phyloP scores from a whole-genome alignment of 2,888 invertebrate genomes.

The Esperia sulphurella region DNA sequence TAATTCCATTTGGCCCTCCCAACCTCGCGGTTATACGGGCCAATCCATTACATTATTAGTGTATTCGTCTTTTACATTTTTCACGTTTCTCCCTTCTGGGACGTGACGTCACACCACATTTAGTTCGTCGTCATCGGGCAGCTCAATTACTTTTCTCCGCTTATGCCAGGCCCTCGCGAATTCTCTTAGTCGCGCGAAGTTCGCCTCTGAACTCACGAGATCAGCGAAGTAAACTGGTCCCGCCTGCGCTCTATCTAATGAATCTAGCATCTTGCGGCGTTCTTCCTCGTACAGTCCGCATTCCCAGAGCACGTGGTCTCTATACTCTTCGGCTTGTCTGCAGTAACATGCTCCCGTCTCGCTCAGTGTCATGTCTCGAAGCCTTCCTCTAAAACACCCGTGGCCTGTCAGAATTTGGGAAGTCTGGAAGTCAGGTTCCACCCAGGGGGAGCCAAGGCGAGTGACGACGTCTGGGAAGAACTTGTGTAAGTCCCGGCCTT shows the following conservation, averaged over 20 bases:
- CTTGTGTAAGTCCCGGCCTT: not conserved
- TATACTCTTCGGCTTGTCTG: not conserved
- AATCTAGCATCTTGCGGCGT: not conserved
- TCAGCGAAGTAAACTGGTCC: too few relatives aligned
- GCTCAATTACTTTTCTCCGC: too few relatives aligned
- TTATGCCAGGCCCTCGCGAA: not conserved
- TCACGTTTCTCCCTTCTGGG: slow-evolving; percentile 3
- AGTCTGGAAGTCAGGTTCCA: not conserved
- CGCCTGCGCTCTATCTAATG: not conserved
- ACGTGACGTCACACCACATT: not conserved
- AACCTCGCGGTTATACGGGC: too few relatives aligned
- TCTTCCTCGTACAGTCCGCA: not conserved
- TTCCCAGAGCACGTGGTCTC: slow-evolving; percentile 5
- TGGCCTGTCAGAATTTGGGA: slow-evolving; percentile 7
- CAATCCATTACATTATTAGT: too few relatives aligned
- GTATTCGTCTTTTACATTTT: not conserved
- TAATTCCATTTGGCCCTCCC: too few relatives aligned
- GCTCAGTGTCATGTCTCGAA: slow-evolving; percentile 3
- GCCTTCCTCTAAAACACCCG: slow-evolving; percentile 4
- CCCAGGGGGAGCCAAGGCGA: not conserved
- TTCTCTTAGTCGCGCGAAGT: not conserved
- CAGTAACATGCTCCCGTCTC: slow-evolving; percentile 4
- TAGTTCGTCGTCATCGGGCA: not conserved
- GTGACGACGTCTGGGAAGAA: not conserved
- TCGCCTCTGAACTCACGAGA: not conserved